These are phyloP conservation scores for Oedothorax gibbosus DNA, from an alignment of 1,140 invertebrate genomes.

Conservation along the genomic window DNA sequence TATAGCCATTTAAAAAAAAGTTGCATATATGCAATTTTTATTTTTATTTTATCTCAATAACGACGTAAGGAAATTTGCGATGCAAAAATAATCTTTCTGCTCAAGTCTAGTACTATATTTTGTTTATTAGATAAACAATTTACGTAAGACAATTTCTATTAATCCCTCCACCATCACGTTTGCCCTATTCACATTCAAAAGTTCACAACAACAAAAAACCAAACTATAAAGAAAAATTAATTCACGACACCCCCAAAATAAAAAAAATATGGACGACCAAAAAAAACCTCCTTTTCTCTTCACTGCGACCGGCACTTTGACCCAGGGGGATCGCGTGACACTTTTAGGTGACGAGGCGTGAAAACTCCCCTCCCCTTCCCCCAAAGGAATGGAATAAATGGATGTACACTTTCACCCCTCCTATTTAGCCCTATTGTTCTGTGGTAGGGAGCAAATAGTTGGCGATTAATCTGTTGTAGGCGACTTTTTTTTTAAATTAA, in stretches of 20 bases:
- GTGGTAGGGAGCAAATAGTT: neutral
- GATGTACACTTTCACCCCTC: neutral
- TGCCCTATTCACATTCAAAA: too few relatives aligned
- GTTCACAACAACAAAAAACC: neutral
- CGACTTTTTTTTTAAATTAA: too few relatives aligned
- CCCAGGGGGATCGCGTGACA: slow-evolving; percentile 29
- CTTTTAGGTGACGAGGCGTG: slow-evolving; percentile 34
- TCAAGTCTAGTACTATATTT: too few relatives aligned
- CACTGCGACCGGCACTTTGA: neutral
- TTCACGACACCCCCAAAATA: neutral
- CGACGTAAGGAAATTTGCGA: too few relatives aligned
- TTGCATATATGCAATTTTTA: too few relatives aligned
- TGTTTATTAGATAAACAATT: too few relatives aligned
- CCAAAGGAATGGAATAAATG: neutral
- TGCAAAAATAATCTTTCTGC: too few relatives aligned
- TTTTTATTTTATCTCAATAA: too few relatives aligned
- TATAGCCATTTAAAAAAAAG: too few relatives aligned
- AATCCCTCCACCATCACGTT: too few relatives aligned
- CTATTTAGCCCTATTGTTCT: neutral
- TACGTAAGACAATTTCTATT: too few relatives aligned
- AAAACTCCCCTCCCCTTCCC: slow-evolving; percentile 19
- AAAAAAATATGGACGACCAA: neutral
- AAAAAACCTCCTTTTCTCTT: neutral
- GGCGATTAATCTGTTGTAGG: neutral
- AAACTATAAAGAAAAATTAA: neutral